Evolutionary conservation across 2,113 vertebrate genomes (phyloP).

Genomic region (Carassius auratus): DNA sequence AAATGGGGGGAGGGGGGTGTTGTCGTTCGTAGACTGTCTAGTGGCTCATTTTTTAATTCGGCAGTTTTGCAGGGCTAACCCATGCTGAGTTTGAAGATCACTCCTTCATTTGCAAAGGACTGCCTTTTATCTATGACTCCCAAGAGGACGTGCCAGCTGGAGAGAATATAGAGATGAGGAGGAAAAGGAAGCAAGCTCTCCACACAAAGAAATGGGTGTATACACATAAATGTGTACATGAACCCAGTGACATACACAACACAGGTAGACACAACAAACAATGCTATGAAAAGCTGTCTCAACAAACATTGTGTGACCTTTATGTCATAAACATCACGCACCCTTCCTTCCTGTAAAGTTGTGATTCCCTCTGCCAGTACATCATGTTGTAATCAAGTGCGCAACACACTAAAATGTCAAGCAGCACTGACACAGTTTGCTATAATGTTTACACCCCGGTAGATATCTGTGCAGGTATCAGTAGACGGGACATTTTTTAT

Average conservation of each 20-base stretch:
- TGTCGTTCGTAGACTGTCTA: background rate
- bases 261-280: background rate
- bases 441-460: background rate
- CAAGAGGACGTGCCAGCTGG: slow-evolving; percentile 65
- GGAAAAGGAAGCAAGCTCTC: background rate
- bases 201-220: slow-evolving; percentile 19
- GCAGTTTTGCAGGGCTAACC: slow-evolving; percentile 65
- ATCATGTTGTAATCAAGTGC: background rate
- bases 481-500: background rate
- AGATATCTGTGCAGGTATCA: background rate
- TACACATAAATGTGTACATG: slow-evolving; percentile 29
- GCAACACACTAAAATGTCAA: slow-evolving; percentile 1
- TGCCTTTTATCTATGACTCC: slow-evolving; percentile 69
- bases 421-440: background rate
- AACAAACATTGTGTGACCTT: slow-evolving; percentile 24
- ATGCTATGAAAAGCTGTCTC: background rate
- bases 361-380: background rate
- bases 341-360: slow-evolving; percentile 22
- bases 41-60: slow-evolving; percentile 71
- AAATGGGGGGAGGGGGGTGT: too few species aligned
- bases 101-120: slow-evolving; percentile 69
- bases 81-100: slow-evolving; percentile 65
- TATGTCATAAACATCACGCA: slow-evolving; percentile 1
- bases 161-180: slow-evolving; percentile 52
- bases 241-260: slow-evolving; percentile 15